phyloP scores from a whole-genome alignment of 2,113 vertebrate species.

The Phalacrocorax aristotelis region DNA sequence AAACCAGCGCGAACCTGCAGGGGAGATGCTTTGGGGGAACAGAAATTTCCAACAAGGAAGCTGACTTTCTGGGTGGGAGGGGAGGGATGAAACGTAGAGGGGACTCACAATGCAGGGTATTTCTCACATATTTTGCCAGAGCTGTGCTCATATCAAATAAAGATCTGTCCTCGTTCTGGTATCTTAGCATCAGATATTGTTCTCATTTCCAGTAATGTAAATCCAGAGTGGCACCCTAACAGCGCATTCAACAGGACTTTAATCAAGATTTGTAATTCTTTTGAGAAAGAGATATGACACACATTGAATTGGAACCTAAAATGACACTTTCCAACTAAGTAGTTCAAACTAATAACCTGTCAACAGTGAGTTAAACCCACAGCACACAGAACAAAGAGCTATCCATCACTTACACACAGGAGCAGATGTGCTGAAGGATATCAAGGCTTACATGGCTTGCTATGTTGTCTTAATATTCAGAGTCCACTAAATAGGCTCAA shows the following conservation, averaged over 20 bases:
- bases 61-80: not conserved
- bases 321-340: not conserved
- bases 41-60: not conserved
- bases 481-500: not conserved
- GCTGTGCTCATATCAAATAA: not conserved
- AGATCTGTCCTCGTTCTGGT: fast-evolving
- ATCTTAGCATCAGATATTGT: not conserved
- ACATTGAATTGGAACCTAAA: not conserved
- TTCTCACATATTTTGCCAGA: not conserved
- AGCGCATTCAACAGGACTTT: not conserved
- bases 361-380: not conserved
- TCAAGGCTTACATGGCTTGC: not conserved
- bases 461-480: not conserved
- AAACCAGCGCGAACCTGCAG: not conserved
- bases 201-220: not conserved
- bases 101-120: fast-evolving
- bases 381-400: not conserved
- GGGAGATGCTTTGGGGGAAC: not conserved
- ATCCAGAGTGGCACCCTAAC: not conserved
- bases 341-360: not conserved
- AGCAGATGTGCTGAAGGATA: not conserved
- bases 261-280: not conserved
- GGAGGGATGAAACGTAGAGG: not conserved
- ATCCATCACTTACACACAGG: not conserved
- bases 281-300: not conserved